Conservation (phyloP, 1,140 invertebrate genomes). For the Wasmannia auropunctata region DNA sequence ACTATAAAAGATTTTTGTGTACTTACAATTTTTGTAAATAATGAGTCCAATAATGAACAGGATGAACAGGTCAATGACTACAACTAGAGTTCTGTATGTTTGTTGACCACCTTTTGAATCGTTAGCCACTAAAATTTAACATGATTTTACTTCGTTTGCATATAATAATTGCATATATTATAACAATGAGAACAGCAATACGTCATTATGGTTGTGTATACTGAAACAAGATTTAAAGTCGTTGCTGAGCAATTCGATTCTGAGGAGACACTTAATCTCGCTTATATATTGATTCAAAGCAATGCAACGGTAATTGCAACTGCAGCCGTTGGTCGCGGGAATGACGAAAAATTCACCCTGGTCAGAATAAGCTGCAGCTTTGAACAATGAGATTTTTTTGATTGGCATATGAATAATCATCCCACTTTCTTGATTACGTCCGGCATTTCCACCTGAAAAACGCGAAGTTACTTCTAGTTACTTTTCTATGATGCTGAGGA, state of each 20-base stretch:
- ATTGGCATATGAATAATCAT: slow-evolving; percentile 91
- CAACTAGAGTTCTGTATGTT: slow-evolving; percentile 79
- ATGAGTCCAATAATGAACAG: slow-evolving; percentile 79
- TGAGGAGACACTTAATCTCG: slow-evolving; percentile 90
- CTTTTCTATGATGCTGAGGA: not conserved
- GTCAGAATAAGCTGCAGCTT: slow-evolving; percentile 87
- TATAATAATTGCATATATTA: not conserved
- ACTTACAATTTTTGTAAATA: slow-evolving; percentile 86
- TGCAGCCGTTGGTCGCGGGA: slow-evolving; percentile 91
- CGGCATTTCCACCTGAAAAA: slow-evolving; percentile 89
- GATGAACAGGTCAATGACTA: slow-evolving; percentile 78
- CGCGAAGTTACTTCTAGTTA: not conserved
- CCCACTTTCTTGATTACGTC: slow-evolving; percentile 88
- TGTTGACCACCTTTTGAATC: slow-evolving; percentile 77
- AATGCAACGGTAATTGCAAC: slow-evolving; percentile 93
- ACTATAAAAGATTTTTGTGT: not conserved
- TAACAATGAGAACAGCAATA: not conserved
- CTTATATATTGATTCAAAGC: slow-evolving; percentile 90
- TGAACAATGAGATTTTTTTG: slow-evolving; percentile 84
- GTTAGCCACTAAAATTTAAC: slow-evolving; percentile 73
- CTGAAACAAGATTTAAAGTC: slow-evolving; percentile 87
- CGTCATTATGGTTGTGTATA: slow-evolving; percentile 80
- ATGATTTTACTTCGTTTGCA: too few species aligned
- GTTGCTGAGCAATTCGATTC: slow-evolving; percentile 87
- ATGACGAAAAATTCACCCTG: slow-evolving; percentile 90